Conservation (phyloP, 2,113 vertebrate genomes). For the Sorex fumeus region DNA sequence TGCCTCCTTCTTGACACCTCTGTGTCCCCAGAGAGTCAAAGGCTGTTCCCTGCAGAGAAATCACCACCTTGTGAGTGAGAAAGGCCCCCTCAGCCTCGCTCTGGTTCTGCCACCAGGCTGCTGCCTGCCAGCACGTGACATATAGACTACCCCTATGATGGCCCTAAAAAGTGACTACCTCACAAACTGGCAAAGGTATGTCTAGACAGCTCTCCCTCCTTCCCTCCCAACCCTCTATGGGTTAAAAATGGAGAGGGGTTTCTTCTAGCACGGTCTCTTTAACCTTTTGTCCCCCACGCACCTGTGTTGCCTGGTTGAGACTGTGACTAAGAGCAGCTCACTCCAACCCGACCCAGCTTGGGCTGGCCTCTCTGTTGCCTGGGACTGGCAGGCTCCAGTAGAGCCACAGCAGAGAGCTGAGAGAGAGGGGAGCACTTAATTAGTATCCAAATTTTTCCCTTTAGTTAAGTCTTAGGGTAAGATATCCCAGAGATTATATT, state of each 20-base stretch:
- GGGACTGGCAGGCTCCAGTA: constrained; percentile 79
- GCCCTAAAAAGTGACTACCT: constrained; percentile 90
- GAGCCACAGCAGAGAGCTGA: constrained; percentile 78
- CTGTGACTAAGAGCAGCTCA: constrained; percentile 73
- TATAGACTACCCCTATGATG: constrained; percentile 89
- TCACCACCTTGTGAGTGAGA: constrained; percentile 84
- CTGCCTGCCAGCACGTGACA: constrained; percentile 81
- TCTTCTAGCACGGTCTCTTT: constrained; percentile 87
- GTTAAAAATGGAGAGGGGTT: constrained; percentile 88
- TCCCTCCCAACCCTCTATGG: constrained; percentile 84
- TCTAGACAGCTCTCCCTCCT: constrained; percentile 90
- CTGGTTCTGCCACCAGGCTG: constrained; percentile 79
- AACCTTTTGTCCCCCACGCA: constrained; percentile 86
- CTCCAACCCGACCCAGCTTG: constrained; percentile 54
- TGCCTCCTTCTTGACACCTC: too few species aligned
- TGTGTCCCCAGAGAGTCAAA: constrained; percentile 82
- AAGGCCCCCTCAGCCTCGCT: constrained; percentile 85
- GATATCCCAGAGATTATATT: constrained; percentile 89
- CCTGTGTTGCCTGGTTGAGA: constrained; percentile 75
- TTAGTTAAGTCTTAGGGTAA: constrained; percentile 87
- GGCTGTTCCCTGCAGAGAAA: constrained; percentile 84
- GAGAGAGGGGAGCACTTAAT: constrained; percentile 85
- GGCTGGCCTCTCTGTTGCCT: constrained; percentile 75
- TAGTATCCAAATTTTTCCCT: constrained; percentile 83
- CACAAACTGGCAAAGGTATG: constrained; percentile 88